phyloP scores from a whole-genome alignment of 2,888 invertebrate genomes.

The Eupithecia centaureata region DNA sequence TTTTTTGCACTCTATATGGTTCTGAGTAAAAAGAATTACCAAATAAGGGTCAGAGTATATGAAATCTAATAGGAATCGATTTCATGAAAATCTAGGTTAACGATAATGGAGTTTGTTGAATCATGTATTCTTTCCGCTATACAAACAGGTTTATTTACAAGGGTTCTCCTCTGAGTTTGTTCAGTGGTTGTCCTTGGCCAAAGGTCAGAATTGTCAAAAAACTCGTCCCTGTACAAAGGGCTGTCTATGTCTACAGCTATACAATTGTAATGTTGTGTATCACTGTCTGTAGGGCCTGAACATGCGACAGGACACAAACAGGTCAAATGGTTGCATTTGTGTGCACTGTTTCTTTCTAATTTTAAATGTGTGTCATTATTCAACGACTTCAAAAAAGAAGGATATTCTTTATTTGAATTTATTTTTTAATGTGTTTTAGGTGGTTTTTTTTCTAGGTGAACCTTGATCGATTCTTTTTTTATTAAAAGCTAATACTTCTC shows the following conservation, averaged over 20 bases:
- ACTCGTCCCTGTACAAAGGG: constrained; percentile 44
- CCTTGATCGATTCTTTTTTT: too few relatives aligned
- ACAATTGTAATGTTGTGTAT: constrained; percentile 46
- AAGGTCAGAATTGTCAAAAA: constrained; percentile 50
- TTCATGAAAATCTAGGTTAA: neutral
- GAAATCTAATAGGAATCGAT: neutral
- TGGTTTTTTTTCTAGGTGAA: too few relatives aligned
- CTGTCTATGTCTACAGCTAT: constrained; percentile 34
- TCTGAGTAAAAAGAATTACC: neutral
- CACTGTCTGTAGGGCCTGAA: constrained; percentile 53
- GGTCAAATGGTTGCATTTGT: constrained; percentile 62
- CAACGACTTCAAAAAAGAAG: too few relatives aligned
- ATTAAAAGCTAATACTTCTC: too few relatives aligned
- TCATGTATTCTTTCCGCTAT: neutral
- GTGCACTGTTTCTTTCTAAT: constrained; percentile 54
- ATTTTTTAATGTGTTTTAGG: too few relatives aligned
- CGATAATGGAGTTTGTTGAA: neutral
- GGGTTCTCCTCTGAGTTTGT: constrained; percentile 20
- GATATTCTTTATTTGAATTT: too few relatives aligned
- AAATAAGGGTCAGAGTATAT: neutral
- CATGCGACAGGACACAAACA: constrained; percentile 46
- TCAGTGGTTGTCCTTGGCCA: constrained; percentile 49
- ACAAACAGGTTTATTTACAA: constrained; percentile 12
- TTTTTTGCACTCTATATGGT: constrained; percentile 30
- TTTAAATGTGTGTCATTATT: constrained; percentile 48